phyloP scores from a whole-genome alignment of 2,113 vertebrate genomes.

The Passer montanus region DNA sequence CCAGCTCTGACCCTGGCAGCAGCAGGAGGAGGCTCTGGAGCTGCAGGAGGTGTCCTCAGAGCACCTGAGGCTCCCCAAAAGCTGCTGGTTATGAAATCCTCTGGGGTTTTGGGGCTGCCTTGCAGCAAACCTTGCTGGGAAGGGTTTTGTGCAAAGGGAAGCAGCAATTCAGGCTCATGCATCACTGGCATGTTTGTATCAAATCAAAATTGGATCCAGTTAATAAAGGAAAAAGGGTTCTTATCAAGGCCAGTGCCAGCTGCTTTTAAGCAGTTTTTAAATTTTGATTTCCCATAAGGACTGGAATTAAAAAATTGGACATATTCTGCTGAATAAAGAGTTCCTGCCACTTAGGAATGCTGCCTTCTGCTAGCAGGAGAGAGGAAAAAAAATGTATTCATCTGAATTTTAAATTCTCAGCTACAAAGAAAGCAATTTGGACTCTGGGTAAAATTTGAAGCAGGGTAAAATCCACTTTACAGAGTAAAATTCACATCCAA shows the following conservation, averaged over 20 bases:
- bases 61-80: background rate
- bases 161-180: background rate
- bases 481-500: background rate
- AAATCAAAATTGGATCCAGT: background rate
- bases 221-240: background rate
- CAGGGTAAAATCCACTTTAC: background rate
- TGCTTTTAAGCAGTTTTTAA: background rate
- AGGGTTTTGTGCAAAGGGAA: background rate
- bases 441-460: background rate
- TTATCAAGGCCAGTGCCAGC: background rate
- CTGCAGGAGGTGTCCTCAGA: background rate
- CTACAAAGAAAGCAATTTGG: background rate
- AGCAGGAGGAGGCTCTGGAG: background rate
- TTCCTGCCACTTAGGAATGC: background rate
- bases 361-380: background rate
- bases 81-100: background rate
- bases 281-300: background rate
- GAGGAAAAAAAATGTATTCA: background rate
- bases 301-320: background rate
- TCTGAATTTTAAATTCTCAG: background rate
- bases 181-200: fast-evolving
- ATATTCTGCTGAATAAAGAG: background rate
- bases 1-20: background rate
- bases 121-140: background rate
- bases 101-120: background rate